Evolutionary conservation across 2,888 invertebrate genomes (phyloP), one percentile per base, ranked within the genome.

Genomic region (Hyles lineata): DNA sequence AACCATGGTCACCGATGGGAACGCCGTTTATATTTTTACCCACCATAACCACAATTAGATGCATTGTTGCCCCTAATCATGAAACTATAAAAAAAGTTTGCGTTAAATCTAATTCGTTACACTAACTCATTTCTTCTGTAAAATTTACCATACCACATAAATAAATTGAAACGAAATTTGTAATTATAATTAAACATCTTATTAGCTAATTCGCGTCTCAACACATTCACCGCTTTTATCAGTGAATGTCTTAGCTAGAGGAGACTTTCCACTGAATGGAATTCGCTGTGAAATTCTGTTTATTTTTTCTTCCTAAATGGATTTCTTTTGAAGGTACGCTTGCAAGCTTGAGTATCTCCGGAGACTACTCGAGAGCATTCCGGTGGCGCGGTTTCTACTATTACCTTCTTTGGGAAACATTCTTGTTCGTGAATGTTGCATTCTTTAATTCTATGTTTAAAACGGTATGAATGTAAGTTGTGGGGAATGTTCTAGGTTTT

Each of bases 301-400:
- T 63, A 35, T 35, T 11, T 35, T 29, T 21, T 9, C 21, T 19
- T 63, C 25, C n/a, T 63, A 63, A 63, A 63, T 21, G 63, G 63
- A 35, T 63, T n/a, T 63, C 63, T 63, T 61, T 62, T 62, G 61
- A 62, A 29, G 32, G 61, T 62, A 55, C 19, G 55, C 55, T 62
- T 19, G 32, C 19, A 32, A 9, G n/a, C n/a, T 21, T 63, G 63
- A 63, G 35, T 32, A 9, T 62, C 62, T 32, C 62, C n/a, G 35
- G 62, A 32, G 62, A 62, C 62, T 32, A 17, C 19, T 62, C 32
- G 32, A 62, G 62, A 35, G n/a, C 62, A 62, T n/a, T n/a, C 62
- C 62, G 25, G 62, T 9, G 62, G 35, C 19, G 32, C 35, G 35
- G 35, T n/a, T 25, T 62, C 32, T 63, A 35, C 7, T 35, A n/a